Evolutionary conservation across 2,888 invertebrate genomes (phyloP).

Genomic region (Anaspis maculata): DNA sequence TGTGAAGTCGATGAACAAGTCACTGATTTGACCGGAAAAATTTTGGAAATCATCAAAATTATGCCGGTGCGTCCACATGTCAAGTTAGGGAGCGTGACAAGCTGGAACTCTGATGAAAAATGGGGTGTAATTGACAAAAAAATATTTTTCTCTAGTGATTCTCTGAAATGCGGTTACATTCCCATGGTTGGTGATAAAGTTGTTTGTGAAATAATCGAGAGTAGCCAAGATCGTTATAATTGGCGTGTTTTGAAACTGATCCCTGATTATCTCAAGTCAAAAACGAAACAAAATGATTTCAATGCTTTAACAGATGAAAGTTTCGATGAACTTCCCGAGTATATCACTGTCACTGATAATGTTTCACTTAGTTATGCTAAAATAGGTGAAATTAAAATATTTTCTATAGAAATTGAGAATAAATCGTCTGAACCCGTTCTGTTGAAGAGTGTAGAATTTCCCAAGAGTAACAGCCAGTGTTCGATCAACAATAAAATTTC

Average conservation of each 20-base stretch:
- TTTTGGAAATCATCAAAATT: conserved; percentile 54
- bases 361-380: conserved; percentile 38
- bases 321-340: conserved; percentile 36
- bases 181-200: conserved; percentile 56
- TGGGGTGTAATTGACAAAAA: conserved; percentile 51
- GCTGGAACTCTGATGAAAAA: conserved; percentile 35
- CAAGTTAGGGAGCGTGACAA: conserved; percentile 44
- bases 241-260: conserved; percentile 54
- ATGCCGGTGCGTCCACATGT: conserved; percentile 52
- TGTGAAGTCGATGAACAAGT: conserved; percentile 53
- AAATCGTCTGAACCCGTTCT: conserved; percentile 38
- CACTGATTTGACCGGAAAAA: conserved; percentile 46
- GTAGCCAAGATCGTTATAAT: conserved; percentile 49
- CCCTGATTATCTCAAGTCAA: conserved; percentile 24
- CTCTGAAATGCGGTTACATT: conserved; percentile 46
- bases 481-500: conserved; percentile 11
- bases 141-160: conserved; percentile 52
- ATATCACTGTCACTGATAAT: conserved; percentile 47
- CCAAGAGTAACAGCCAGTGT: conserved; percentile 41
- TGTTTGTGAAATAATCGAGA: conserved; percentile 62
- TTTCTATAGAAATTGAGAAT: conserved; percentile 45
- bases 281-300: background rate
- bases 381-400: conserved; percentile 39
- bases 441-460: conserved; percentile 46
- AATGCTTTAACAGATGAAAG: conserved; percentile 6